Base-by-base conservation (phyloP, 2,113 vertebrate species). In the Lasiurus cinereus region DNA sequence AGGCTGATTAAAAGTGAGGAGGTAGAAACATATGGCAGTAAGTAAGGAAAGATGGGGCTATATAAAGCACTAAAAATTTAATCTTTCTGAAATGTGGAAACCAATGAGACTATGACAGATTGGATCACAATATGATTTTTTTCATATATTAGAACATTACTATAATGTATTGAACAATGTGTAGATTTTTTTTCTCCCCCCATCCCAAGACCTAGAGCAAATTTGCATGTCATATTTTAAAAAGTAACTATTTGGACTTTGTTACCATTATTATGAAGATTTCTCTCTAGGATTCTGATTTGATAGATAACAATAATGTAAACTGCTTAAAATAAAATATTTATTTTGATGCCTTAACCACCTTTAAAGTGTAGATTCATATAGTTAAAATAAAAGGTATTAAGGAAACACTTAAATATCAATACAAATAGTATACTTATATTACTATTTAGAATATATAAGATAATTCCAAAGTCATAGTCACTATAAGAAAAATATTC, bases 1-100 rank as follows among this genome's bases (percentile, higher is more conserved):
- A 95, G 5, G 69, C 59, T 95, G 85, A 97, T 97, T 97, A 96
- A 94, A 97, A 95, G 1, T 43, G 56, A 97, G 85, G 4, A 83
- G 78, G 9, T 76, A 86, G 90, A 97, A 97, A 62, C 79, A 96
- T 94, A 97, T 52, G 56, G 85, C n/a, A 95, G 13, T 69, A 96
- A 97, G 36, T 76, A 54, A 97, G 29, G 31, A 52, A 95, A 95
- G 7, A 92, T 4, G 70, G 94, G 50, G 62, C 77, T 39, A 43
- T 39, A 96, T 21, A 95, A 94, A 96, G 8, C 15, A 69, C 21
- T 69, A 77, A 72, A 96, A 96, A 91, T 96, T 78, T 39, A 92
- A 62, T 96, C 96, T 76, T 96, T 12, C 92, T 82, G 2, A 39
- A 97, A 56, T 94, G 52, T 98, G 94, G 56, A 91, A 96, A 14